Evolutionary conservation across 2,888 invertebrate genomes (phyloP), one percentile per base, ranked within the genome.

Genomic region (Hydroisotoma schaefferi): DNA sequence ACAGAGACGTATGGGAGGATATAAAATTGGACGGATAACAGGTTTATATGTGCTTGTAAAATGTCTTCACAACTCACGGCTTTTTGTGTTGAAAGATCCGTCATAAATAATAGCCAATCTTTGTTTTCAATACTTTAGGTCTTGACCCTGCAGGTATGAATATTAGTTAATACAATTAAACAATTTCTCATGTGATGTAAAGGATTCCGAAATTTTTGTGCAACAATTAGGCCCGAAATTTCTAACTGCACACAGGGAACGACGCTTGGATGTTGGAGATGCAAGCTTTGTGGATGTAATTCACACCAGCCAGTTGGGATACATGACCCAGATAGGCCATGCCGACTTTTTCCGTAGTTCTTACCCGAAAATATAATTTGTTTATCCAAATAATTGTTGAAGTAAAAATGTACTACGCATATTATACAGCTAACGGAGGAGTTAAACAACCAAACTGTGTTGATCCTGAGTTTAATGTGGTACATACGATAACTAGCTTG

Each of bases 281-380:
- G 85, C 84, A 0, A 78, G 81, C 44, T 84, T 84, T 73, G 84
- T 85, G 0, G 84, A 87, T 74, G 81, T 87, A 4, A 85, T 87
- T 59, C 87, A 87, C 73, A 85, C 87, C 0, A 57, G 59, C 51
- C 62, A 64, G 43, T 38, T 66, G 18, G 66, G 66, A 0, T 60
- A 62, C 20, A 51, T 58, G 44, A 26, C 57, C 3, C 52, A 52
- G 44, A 52, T 64, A 40, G 65, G 66, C 6, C 63, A 63, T 27
- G 37, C 61, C 20, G 66, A 66, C 38, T 66, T 66, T 28, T 66
- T 63, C 43, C 63, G 63, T 63, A 48, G 52, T 55, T 33, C 15
- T 33, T 8, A 33, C 33, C 15, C 33, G 15, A 10, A 33, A 33
- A 10, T 33, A 33, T 33, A 33, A 33, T 33, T 33, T 33, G 15